These are phyloP conservation scores for Rhadina sibilatrix DNA, from an alignment of 2,113 vertebrate genomes.

Conservation along the genomic window DNA sequence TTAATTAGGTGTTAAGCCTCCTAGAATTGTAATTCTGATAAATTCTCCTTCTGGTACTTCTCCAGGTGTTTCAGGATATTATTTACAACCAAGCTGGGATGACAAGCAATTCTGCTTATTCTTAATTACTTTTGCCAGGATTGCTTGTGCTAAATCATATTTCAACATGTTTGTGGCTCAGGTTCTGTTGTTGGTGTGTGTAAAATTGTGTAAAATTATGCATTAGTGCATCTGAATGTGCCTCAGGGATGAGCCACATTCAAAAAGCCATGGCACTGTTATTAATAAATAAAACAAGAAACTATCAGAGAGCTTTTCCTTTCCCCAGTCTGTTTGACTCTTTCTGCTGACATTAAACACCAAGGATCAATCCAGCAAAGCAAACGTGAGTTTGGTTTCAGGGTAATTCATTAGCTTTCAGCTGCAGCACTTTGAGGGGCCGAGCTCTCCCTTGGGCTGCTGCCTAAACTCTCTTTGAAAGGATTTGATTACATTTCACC, in stretches of 20 bases:
- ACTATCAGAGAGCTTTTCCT: neutral
- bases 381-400: neutral
- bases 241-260: neutral
- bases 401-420: neutral
- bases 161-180: neutral
- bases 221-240: neutral
- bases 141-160: neutral
- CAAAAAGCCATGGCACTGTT: neutral
- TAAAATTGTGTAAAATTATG: neutral
- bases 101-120: neutral
- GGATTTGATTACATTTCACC: neutral
- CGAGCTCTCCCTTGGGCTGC: neutral
- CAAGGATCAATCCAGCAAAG: neutral
- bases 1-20: neutral
- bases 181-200: neutral
- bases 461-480: neutral
- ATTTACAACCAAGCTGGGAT: neutral
- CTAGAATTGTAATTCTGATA: neutral
- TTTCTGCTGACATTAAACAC: neutral
- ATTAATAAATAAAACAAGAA: neutral
- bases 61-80: neutral
- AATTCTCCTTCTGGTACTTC: neutral
- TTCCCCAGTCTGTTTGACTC: neutral
- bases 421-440: neutral
- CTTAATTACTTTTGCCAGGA: neutral